Conservation (phyloP, 2,113 vertebrate species). For the Hippoglossus stenolepis region DNA sequence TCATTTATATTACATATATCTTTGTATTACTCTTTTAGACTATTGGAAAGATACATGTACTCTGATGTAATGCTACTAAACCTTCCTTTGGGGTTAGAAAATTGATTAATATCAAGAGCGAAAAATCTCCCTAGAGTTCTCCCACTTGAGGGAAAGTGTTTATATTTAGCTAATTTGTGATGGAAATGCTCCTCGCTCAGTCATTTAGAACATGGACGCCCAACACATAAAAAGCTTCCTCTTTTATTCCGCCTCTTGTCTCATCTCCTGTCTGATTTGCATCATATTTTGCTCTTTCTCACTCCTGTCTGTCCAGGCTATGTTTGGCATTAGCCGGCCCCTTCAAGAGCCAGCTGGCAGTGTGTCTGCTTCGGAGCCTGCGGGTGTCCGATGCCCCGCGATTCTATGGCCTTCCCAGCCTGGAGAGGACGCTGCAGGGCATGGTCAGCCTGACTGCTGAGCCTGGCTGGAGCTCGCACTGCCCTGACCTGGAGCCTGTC, state of each 20-base stretch:
- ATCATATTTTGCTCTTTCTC: constrained; percentile 13
- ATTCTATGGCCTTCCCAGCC: constrained; percentile 95
- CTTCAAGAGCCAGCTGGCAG: constrained; percentile 90
- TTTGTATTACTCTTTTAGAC: not conserved
- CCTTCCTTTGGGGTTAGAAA: constrained; percentile 6
- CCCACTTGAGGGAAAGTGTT: too few relatives aligned
- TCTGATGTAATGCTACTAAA: constrained; percentile 1
- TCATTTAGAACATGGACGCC: constrained; percentile 15
- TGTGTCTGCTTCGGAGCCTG: constrained; percentile 90
- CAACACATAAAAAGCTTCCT: not conserved
- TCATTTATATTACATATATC: not conserved
- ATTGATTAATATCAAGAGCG: constrained; percentile 12
- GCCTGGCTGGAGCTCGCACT: constrained; percentile 90
- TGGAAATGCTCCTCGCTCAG: not conserved
- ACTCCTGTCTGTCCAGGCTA: constrained; percentile 79
- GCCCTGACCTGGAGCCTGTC: constrained; percentile 79
- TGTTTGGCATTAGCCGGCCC: constrained; percentile 84
- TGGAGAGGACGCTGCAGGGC: constrained; percentile 90
- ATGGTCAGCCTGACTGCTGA: constrained; percentile 90
- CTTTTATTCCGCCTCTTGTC: not conserved
- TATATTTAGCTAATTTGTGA: not conserved
- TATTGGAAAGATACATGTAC: not conserved
- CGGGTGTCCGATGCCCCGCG: constrained; percentile 90
- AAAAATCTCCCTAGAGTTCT: too few relatives aligned
- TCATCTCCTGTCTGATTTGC: constrained; percentile 12